A percentile compares a stretch with the other conserved stretches of the same genome.
phyloP scores from a whole-genome alignment of 2,888 invertebrate genomes.

The Lasioglossum zephyrum region DNA sequence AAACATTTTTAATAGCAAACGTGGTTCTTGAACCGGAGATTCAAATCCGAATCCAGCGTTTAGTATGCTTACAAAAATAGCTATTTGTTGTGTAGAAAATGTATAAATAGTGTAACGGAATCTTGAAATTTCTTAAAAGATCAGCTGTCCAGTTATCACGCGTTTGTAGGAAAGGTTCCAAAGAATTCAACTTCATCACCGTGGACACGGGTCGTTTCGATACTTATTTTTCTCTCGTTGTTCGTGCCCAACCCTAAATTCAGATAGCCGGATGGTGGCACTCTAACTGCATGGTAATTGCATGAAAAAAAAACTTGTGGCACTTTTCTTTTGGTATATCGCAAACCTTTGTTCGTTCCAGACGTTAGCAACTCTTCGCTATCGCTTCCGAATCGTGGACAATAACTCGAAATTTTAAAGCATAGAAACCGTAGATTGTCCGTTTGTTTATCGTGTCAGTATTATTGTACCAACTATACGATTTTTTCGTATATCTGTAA shows the following conservation, averaged over 20 bases:
- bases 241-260: background rate
- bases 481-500: constrained; percentile 7
- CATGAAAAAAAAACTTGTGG: background rate
- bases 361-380: background rate
- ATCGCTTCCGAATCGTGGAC: constrained; percentile 33
- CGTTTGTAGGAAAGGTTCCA: background rate
- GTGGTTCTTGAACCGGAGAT: too few species aligned
- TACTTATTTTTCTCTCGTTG: background rate
- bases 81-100: too few species aligned
- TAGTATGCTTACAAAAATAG: too few species aligned
- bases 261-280: background rate
- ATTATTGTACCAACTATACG: constrained; percentile 5
- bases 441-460: background rate
- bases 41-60: too few species aligned
- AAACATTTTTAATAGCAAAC: too few species aligned
- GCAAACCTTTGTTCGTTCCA: background rate
- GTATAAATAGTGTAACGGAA: too few species aligned
- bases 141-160: background rate
- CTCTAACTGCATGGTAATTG: background rate
- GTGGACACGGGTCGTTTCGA: background rate
- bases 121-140: too few species aligned
- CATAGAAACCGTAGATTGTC: constrained; percentile 1
- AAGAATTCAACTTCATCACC: background rate
- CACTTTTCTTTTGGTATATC: background rate
- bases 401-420: constrained; percentile 41